Evolutionary conservation across 1,140 invertebrate species (phyloP).

Genomic region (Trichoplusia ni): DNA sequence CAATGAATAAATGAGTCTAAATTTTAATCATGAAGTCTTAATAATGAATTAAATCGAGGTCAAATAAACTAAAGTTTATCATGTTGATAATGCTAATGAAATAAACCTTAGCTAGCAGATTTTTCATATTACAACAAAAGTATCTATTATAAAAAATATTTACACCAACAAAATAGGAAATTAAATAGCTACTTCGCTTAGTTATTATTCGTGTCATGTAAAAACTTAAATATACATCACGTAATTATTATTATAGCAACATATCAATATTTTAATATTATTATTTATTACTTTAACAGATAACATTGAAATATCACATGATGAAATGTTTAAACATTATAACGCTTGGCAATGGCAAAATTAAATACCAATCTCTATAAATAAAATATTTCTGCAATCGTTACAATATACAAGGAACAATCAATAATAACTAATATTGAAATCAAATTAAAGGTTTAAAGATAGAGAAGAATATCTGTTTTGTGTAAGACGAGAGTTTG

Average conservation of each 20-base stretch:
- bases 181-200: slow-evolving; percentile 49
- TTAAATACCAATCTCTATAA: slow-evolving; percentile 38
- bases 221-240: slow-evolving; percentile 63
- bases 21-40: too few species aligned
- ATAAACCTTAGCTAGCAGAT: slow-evolving; percentile 22
- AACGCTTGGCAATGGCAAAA: slow-evolving; percentile 65
- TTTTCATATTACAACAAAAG: slow-evolving; percentile 9
- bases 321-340: slow-evolving; percentile 72
- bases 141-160: slow-evolving; percentile 47
- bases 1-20: too few species aligned
- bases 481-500: slow-evolving; percentile 3
- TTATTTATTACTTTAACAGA: slow-evolving; percentile 76
- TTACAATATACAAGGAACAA: slow-evolving; percentile 37
- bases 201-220: slow-evolving; percentile 63
- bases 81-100: slow-evolving; percentile 15
- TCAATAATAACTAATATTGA: slow-evolving; percentile 16
- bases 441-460: not conserved
- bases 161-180: slow-evolving; percentile 64
- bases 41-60: not conserved
- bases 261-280: slow-evolving; percentile 62
- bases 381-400: slow-evolving; percentile 23
- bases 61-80: not conserved
- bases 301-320: slow-evolving; percentile 80
- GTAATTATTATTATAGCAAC: slow-evolving; percentile 65
- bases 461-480: not conserved